Evolutionary conservation across 2,797 vertebrate species (phyloP).

Genomic region (Taenioides sp.): DNA sequence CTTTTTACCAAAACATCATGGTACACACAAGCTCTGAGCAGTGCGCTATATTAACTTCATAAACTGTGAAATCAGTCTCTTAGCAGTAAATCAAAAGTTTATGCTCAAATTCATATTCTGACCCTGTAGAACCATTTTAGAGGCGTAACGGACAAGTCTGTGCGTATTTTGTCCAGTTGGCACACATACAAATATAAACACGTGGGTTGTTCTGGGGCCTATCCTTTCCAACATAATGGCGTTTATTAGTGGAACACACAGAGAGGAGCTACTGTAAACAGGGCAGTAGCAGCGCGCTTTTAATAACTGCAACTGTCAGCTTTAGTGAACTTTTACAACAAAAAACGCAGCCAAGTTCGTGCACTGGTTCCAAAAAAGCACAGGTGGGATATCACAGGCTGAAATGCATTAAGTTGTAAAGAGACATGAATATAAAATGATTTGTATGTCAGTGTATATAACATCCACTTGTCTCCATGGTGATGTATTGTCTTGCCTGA

Average conservation of each 20-base stretch:
- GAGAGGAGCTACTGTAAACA: constrained; percentile 7
- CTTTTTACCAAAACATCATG: constrained; percentile 17
- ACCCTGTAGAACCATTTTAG: constrained; percentile 27
- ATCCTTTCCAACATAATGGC: neutral
- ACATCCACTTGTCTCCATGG: no score
- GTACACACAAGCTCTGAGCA: constrained; percentile 1
- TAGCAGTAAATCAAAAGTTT: constrained; percentile 50
- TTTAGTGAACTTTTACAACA: constrained; percentile 13
- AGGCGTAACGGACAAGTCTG: constrained; percentile 55
- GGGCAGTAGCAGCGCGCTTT: neutral
- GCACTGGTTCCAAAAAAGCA: neutral
- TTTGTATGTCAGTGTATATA: neutral
- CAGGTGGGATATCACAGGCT: constrained; percentile 7
- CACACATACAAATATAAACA: constrained; percentile 25
- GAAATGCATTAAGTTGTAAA: neutral
- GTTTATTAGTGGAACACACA: constrained; percentile 5
- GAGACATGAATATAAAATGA: neutral
- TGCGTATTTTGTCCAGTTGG: constrained; percentile 37
- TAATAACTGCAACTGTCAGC: constrained; percentile 4
- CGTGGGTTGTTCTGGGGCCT: neutral
- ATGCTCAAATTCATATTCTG: constrained; percentile 50
- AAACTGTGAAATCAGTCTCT: constrained; percentile 54
- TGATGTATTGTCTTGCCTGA: no score
- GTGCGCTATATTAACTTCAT: constrained; percentile 9
- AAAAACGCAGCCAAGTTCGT: neutral